Percentiles rank a stretch among this genome's conserved stretches.
These are phyloP conservation scores for Pararge aegeria DNA, from an alignment of 1,140 invertebrate genomes.

Conservation along the genomic window DNA sequence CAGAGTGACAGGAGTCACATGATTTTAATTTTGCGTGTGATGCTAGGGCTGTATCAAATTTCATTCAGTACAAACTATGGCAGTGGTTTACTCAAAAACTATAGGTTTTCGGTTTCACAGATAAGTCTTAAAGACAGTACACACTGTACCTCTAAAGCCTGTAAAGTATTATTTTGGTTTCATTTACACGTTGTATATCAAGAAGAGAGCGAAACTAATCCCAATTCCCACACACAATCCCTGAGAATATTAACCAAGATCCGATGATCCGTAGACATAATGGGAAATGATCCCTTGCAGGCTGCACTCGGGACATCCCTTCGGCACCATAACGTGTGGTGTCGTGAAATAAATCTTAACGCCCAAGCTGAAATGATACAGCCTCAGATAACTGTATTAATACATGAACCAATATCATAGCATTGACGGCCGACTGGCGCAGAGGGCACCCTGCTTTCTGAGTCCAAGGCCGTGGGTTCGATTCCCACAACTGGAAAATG, in stretches of 20 bases:
- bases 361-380: slow-evolving; percentile 53
- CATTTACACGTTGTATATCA: not conserved
- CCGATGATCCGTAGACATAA: slow-evolving; percentile 59
- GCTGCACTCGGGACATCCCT: slow-evolving; percentile 63
- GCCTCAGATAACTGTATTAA: slow-evolving; percentile 26
- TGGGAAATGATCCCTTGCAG: slow-evolving; percentile 45
- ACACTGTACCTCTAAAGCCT: no score
- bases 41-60: no score
- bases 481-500: no score
- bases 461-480: no score
- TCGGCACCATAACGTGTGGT: slow-evolving; percentile 69
- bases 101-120: no score
- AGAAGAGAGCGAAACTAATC: slow-evolving; percentile 36
- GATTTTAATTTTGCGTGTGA: no score
- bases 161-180: not conserved
- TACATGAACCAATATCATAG: not conserved
- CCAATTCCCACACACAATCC: slow-evolving; percentile 64
- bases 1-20: no score
- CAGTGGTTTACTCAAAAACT: no score
- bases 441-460: no score
- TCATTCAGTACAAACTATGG: no score
- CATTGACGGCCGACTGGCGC: no score
- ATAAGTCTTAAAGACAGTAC: no score
- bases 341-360: slow-evolving; percentile 74
- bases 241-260: slow-evolving; percentile 47